Evolutionary conservation across 2,113 vertebrate species (phyloP), one percentile per base, ranked within the genome.

Genomic region (Pelobates fuscus): DNA sequence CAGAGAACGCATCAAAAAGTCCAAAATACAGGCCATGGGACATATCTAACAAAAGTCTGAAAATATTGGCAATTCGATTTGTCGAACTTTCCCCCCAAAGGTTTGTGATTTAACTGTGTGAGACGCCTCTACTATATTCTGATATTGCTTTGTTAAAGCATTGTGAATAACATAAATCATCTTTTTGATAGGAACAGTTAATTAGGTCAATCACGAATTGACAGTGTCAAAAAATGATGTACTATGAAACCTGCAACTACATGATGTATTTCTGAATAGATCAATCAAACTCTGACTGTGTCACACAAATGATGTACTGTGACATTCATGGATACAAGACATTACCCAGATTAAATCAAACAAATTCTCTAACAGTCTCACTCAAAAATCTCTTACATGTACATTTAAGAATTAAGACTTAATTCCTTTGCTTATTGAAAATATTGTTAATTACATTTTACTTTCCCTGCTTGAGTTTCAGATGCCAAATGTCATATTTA

Each of bases 191-290:
- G 43, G 63, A 67, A 46, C 52, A 21, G 72, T 49, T 75, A 75
- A 75, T 75, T 75, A 59, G 72, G 72, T 75, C 63, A 75, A 75
- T 67, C 63, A 67, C 52, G 49, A 29, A 55, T 46, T 43, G 71
- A 74, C 61, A 58, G 54, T 75, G 63, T 67, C 63, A 75, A 49
- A 59, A 66, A 75, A 75, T 75, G 63, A 75, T 75, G 37, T 67
- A 63, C 72, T 67, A 44, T 55, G 27, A 59, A 75, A 67, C 62
- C 26, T 66, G 49, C 49, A 57, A 49, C 65, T 66, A 46, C 72
- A 46, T 67, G 54, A 67, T 67, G 63, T 59, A 29, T 30, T n/a
- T 75, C 63, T 41, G 54, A 67, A 67, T 59, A 67, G n/a, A 75
- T 75, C 72, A 75, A 75, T 75, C 52, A 75, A 67, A 75, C 52